Conservation (phyloP, 2,888 invertebrate species). For the Aleiodes alternator region DNA sequence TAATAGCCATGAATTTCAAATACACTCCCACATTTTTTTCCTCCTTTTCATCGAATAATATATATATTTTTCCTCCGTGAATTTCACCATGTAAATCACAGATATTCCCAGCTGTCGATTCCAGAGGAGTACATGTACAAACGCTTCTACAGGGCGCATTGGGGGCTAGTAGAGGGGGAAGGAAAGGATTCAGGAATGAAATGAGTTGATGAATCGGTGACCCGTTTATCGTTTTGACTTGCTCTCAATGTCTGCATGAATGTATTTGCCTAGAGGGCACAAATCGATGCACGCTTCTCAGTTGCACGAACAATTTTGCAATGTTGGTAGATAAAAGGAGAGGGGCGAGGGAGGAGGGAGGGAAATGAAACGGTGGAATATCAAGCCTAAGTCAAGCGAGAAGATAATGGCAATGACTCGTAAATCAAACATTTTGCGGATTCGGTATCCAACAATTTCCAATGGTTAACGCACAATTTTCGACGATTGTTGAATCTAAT, state of each 20-base stretch:
- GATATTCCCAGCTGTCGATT: slow-evolving; percentile 13
- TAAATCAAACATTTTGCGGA: slow-evolving; percentile 51
- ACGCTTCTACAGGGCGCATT: neutral
- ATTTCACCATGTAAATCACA: neutral
- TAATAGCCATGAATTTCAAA: no score
- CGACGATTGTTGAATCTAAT: slow-evolving; percentile 4
- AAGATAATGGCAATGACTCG: slow-evolving; percentile 53
- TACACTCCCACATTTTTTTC: neutral
- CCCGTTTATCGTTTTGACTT: slow-evolving; percentile 26
- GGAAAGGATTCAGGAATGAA: neutral
- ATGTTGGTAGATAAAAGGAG: no score
- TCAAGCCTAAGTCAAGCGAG: slow-evolving; percentile 55
- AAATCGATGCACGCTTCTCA: slow-evolving; percentile 54
- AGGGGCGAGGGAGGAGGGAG: neutral
- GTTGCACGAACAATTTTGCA: slow-evolving; percentile 54
- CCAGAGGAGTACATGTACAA: neutral
- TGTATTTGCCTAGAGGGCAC: slow-evolving; percentile 27
- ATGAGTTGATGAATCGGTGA: slow-evolving; percentile 36
- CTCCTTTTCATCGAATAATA: neutral
- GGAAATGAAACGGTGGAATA: slow-evolving; percentile 47
- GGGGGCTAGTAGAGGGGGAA: neutral
- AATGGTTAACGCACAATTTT: slow-evolving; percentile 6
- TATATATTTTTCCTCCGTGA: slow-evolving; percentile 1
- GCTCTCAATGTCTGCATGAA: neutral
- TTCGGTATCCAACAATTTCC: slow-evolving; percentile 18